Evolutionary conservation across 2,113 vertebrate genomes (phyloP).

Genomic region (Tinamus guttatus): DNA sequence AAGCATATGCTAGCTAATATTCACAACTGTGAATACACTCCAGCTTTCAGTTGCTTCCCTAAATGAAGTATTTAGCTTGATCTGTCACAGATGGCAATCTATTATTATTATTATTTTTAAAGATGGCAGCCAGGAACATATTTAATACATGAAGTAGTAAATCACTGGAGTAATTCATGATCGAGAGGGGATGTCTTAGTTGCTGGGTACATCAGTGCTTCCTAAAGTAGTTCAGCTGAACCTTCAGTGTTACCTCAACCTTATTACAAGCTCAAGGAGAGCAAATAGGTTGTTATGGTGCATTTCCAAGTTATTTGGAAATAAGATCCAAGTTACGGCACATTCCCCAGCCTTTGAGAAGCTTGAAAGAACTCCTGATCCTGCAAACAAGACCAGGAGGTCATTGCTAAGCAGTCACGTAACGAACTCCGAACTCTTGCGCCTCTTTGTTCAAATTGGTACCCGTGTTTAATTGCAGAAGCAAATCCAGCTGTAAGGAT

Average conservation of each 20-base stretch:
- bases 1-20: neutral
- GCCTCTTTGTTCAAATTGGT: neutral
- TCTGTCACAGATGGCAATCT: neutral
- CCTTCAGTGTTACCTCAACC: neutral
- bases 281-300: neutral
- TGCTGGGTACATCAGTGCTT: rapidly evolving
- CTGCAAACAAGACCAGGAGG: neutral
- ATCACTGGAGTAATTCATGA: neutral
- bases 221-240: neutral
- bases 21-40: neutral
- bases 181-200: neutral
- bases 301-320: neutral
- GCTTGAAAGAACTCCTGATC: neutral
- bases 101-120: neutral
- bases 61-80: neutral
- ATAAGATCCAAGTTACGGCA: neutral
- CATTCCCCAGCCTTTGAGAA: neutral
- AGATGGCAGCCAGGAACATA: neutral
- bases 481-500: neutral
- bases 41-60: neutral
- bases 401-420: neutral
- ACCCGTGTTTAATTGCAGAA: neutral
- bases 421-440: neutral
- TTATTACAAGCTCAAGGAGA: neutral
- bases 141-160: neutral